phyloP scores from a whole-genome alignment of 2,113 vertebrate genomes.

The Pelecanoides urinatrix region DNA sequence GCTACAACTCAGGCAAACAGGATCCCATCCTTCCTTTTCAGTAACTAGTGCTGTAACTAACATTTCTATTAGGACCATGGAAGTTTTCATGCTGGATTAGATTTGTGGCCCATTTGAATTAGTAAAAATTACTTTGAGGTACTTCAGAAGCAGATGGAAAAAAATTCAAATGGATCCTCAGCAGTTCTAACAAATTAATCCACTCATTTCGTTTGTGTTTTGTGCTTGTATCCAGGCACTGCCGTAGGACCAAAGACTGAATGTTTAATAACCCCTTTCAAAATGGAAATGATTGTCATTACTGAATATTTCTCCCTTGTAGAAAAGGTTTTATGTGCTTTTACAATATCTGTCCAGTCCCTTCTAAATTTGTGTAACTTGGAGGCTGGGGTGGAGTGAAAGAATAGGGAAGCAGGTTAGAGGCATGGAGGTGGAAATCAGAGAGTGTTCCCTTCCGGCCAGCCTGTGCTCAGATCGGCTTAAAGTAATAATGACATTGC shows the following conservation, averaged over 20 bases:
- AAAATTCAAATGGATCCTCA: not conserved
- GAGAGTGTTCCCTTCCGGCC: rapidly evolving
- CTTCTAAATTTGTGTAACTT: not conserved
- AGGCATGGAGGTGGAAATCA: not conserved
- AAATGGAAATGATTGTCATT: not conserved
- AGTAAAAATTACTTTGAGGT: not conserved
- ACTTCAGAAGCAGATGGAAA: not conserved
- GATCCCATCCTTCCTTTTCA: not conserved
- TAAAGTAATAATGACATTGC: not conserved
- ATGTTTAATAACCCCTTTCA: not conserved
- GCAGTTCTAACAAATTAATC: not conserved
- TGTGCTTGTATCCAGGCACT: not conserved
- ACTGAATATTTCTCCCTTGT: not conserved
- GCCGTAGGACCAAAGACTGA: not conserved
- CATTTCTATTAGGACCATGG: not conserved
- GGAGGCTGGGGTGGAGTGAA: not conserved
- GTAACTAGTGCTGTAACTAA: not conserved
- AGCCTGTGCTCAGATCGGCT: not conserved
- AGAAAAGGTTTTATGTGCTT: not conserved
- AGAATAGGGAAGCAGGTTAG: not conserved
- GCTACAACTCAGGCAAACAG: not conserved
- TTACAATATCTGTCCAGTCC: not conserved
- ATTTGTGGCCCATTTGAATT: not conserved
- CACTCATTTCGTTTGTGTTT: not conserved
- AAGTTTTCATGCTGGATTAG: not conserved